Evolutionary conservation across 1,140 invertebrate species (phyloP), one percentile per base, ranked within the genome.

Genomic region (Hypsibius dujardini): DNA sequence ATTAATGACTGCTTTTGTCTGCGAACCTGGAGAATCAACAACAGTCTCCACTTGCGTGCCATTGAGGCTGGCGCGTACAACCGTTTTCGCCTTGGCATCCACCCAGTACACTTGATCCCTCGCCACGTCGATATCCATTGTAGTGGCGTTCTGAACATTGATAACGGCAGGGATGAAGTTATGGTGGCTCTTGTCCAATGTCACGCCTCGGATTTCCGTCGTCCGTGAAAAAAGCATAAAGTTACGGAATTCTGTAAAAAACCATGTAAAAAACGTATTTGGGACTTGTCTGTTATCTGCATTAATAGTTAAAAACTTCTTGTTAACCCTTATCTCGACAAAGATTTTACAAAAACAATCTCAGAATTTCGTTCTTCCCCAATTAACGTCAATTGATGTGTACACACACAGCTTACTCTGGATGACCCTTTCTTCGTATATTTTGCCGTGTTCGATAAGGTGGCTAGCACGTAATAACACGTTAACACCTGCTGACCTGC

Each of bases 191-290:
- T 86, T 83, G 59, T 84, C 81, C 47, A 90, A 78, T 78, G 90
- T 88, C 47, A 92, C 86, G 14, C 90, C 90, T 62, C 89, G 84
- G 73, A 93, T 88, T 79, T 90, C 89, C 76, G 86, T 87, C 42
- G 82, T 79, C 73, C 85, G 82, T 12, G 86, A 86, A 75, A 89
- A 87, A 71, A 92, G 79, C 67, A 92, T 77, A 47, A 90, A 79
- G 46, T 12, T 67, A 12, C 62, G 62, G 45, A 67, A 67, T 7
- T 12, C 62, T 67, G 42, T 42, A 67, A 45, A 42, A 67, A 42
- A 7, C n/a, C 50, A 56, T 56, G 50, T 28, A 28, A 28, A n/a
- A 28, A 28, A 28, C 28, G 28, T 28, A 28, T 28, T 28, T 28
- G 0, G 0, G 28, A 28, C 28, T 28, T 28, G 28, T 28, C 28